Evolutionary conservation across 2,888 invertebrate genomes (phyloP).

Genomic region (Ganaspis brasiliensis): DNA sequence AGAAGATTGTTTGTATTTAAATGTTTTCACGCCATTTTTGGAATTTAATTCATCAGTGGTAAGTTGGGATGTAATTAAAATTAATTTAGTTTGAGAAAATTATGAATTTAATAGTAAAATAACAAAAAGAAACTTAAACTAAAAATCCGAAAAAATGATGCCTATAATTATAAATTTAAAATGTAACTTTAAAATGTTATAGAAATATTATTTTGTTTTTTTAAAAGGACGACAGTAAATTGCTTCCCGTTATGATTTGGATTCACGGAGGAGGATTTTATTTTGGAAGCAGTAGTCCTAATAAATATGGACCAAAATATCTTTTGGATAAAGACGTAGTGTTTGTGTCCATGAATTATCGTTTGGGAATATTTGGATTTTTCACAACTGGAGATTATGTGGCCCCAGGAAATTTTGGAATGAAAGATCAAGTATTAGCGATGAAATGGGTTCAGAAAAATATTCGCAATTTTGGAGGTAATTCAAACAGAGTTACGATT

Average conservation of each 20-base stretch:
- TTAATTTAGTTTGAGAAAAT: no score
- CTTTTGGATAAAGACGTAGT: constrained; percentile 67
- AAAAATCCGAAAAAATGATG: no score
- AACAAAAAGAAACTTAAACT: neutral
- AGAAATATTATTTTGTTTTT: neutral
- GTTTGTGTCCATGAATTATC: constrained; percentile 73
- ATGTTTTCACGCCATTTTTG: constrained; percentile 55
- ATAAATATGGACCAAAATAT: constrained; percentile 69
- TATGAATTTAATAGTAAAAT: neutral
- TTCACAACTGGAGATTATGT: constrained; percentile 49
- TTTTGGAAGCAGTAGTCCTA: constrained; percentile 64
- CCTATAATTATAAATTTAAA: no score
- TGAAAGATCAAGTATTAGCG: constrained; percentile 56
- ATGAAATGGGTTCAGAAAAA: constrained; percentile 37
- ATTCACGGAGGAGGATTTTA: constrained; percentile 70
- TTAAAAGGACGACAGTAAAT: constrained; percentile 29
- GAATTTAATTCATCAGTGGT: neutral
- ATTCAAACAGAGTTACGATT: constrained; percentile 59
- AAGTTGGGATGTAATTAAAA: no score
- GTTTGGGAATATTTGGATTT: constrained; percentile 67
- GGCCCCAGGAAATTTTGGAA: constrained; percentile 62
- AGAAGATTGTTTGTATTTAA: constrained; percentile 67
- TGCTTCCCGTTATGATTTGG: constrained; percentile 70
- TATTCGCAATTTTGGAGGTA: constrained; percentile 55
- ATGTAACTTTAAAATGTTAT: constrained; percentile 46